These are phyloP conservation scores for Manis crassicaudata DNA, from an alignment of 2,797 vertebrate genomes.

Conservation along the genomic window DNA sequence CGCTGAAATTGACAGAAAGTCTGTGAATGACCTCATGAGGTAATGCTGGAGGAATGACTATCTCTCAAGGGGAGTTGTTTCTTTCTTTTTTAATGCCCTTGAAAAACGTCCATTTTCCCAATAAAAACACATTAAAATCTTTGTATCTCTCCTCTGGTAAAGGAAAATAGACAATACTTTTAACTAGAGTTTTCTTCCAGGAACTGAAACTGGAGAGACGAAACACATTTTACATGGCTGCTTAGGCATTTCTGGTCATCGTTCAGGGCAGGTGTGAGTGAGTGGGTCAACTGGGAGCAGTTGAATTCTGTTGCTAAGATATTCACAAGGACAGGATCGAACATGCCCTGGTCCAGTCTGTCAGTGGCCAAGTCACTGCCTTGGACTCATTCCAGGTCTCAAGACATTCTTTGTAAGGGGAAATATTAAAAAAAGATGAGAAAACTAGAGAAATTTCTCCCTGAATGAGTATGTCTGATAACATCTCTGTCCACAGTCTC, in stretches of 20 bases:
- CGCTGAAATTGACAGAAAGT: neutral
- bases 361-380: neutral
- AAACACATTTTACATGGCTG: neutral
- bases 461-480: neutral
- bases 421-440: neutral
- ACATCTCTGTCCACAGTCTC: neutral
- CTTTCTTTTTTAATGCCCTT: neutral
- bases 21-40: neutral
- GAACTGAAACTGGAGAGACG: neutral
- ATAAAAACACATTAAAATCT: neutral
- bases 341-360: neutral
- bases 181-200: neutral
- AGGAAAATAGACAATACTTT: neutral
- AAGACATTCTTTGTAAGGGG: conserved; percentile 55
- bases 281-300: neutral
- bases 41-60: neutral
- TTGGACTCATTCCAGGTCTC: conserved; percentile 18
- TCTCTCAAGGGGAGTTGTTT: conserved; percentile 26
- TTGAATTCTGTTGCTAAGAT: neutral
- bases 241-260: neutral
- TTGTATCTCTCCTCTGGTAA: neutral
- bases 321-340: neutral
- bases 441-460: neutral
- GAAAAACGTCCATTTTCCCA: neutral
- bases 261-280: neutral